Evolutionary conservation across 2,113 vertebrate species (phyloP), one percentile per base, ranked within the genome.

Genomic region (Copsychus sechellarum): DNA sequence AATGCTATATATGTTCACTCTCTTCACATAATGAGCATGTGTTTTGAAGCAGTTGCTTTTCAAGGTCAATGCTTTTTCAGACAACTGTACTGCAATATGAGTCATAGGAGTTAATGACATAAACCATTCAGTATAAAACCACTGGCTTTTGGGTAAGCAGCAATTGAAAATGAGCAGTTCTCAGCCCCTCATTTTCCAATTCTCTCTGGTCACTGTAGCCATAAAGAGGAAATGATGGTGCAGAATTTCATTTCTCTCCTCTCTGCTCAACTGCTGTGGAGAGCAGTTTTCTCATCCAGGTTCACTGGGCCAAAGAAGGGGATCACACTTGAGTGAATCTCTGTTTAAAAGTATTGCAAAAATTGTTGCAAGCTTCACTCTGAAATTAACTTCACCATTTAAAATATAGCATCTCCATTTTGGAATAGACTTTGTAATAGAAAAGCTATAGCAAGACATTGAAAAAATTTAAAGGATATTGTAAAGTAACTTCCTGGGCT

Each of bases 31-130:
- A 95, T 78, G 67, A 95, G 90, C 87, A 62, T 91, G 91, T 95
- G 87, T 94, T 97, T 94, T 85, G 74, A 82, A 91, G 87, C 87
- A 91, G 78, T 93, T 31, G 22, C 85, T 95, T 91, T 91, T 94
- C 95, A 96, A 95, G 93, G 96, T 95, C 96, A 96, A 1, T 90
- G 87, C 87, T 90, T 95, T 95, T 95, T 94, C 90, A 95, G 93
- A 91, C 70, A 79, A 95, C 84, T 83, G 29, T 89, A 86, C 93
- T 94, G 87, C 91, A 94, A 40, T 90, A 66, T 95, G 94, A 97
- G 85, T 97, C 92, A 95, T 58, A 83, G 84, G 66, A 95, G 74
- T 76, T 93, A 95, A 91, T 92, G 93, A 71, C 91, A 84, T 92
- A 90, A 85, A 77, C 74, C 71, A 76, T 31, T 86, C 3, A 3